Evolutionary conservation across 1,140 invertebrate species (phyloP), one percentile per base, ranked within the genome.

Genomic region (Tribolium castaneum): DNA sequence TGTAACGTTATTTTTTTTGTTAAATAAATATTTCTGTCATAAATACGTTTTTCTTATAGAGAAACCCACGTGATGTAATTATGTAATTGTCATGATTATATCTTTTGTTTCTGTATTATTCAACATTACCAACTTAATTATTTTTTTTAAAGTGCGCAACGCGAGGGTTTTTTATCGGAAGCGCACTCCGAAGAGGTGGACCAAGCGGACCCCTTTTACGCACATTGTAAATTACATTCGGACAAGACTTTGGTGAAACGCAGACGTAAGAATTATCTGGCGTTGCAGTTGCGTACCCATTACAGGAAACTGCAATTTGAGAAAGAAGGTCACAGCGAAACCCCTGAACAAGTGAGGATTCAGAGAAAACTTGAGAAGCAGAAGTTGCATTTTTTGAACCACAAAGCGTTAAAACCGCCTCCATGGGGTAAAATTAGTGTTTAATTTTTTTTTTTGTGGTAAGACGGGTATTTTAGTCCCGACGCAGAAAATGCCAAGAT

Each of bases 141-240:
- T 2, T 30, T 30, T 70, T 80, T 78, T 86, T 89, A 71, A 84
- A 97, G 97, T 90, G 97, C 97, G 14, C 97, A 99, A 88, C 91
- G 94, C 49, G 95, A 97, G 85, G 98, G 98, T 0, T 89, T 98
- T 45, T 86, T 99, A 7, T 96, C 96, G 0, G 97, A 99, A 88
- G 96, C 96, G 0, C 95, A 97, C 83, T 94, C 94, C 5, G 97
- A 98, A 85, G 97, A 98, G 87, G 94, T 92, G 10, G 96, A 98
- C 83, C 96, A 98, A 82, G 97, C 97, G 0, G 97, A 99, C 90
- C 97, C 97, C 0, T 99, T 98, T 86, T 99, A 97, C 87, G 97
- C 97, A 0, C 97, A 99, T 84, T 99, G 98, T 85, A 96, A 96
- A 87, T 89, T 97, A 19, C 95, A 97, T 87, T 96, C 95, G 0